Base-by-base conservation (phyloP, 1,140 invertebrate genomes). In the Caligus rogercresseyi region DNA sequence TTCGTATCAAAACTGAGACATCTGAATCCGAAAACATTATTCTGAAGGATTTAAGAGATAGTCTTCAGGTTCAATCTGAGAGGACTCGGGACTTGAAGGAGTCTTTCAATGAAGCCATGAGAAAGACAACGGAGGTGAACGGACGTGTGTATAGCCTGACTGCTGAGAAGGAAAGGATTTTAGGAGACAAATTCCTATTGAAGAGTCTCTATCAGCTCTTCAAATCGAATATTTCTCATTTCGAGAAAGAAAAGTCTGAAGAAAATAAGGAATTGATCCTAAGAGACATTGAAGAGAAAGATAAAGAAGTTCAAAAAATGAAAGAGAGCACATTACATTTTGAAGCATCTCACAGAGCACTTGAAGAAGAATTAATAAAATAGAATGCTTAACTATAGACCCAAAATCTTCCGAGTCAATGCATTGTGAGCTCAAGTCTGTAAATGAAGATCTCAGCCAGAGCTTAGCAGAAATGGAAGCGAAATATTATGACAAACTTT, bases 161-260 rank as follows among this genome's bases (percentile, higher is more conserved):
- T 15, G 16, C 16, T 1, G 26, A 60, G 57, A 26, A 60, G 24
- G 24, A 60, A 3, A 26, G 51, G 24, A 16, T 60, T 11, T 24
- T 31, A 25, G 51, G 25, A 26, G 51, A 60, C 7, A 60, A 25
- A 18, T 26, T 26, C 15, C 14, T 16, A 16, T 60, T 2, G 24
- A 60, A 25, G 57, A 26, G 3, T 14, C 57, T 2, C 26, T 60
- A 25, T 26, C 20, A 18, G 18, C 57, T 43, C 16, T 25, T 18
- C 26, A n/a, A 15, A 26, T n/a, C 16, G 57, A 60, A 60, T 25
- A 25, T 16, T 31, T 31, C 25, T 21, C 16, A 25, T 31, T 18
- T 25, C 16, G 57, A 60, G 16, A 20, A 60, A 15, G 19, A 56
- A 56, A n/a, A 11, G 31, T n/a, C n/a, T n/a, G n/a, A n/a, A n/a